phyloP scores from a whole-genome alignment of 2,888 invertebrate genomes.

The Limenitis arthemis region DNA sequence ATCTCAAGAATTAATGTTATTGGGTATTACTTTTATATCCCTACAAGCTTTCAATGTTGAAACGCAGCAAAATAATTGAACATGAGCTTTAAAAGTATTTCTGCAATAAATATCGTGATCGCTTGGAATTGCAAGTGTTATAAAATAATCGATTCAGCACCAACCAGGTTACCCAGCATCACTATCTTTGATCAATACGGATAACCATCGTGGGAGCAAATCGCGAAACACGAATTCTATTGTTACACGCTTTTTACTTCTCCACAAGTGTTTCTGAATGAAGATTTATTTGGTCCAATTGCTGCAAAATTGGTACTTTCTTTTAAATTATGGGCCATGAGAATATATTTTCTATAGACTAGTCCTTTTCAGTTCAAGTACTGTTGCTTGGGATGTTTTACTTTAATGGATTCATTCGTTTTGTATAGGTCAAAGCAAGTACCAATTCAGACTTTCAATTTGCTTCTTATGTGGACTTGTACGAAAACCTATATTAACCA shows the following conservation, averaged over 20 bases:
- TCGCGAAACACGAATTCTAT: conserved; percentile 21
- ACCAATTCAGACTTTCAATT: too few relatives aligned
- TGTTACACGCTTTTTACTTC: conserved; percentile 19
- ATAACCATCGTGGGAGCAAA: conserved; percentile 25
- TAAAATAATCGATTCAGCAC: conserved; percentile 14
- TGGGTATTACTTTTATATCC: too few relatives aligned
- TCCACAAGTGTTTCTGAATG: conserved; percentile 14
- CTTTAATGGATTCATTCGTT: not conserved
- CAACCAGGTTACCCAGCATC: conserved; percentile 8
- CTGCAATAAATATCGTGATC: not conserved
- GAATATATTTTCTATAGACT: conserved; percentile 2
- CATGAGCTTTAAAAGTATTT: not conserved
- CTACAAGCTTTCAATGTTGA: too few relatives aligned
- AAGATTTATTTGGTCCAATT: conserved; percentile 10
- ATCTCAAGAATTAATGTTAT: too few relatives aligned
- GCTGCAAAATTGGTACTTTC: conserved; percentile 13
- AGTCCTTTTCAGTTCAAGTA: not conserved
- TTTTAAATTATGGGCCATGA: conserved; percentile 12
- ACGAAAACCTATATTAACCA: too few relatives aligned
- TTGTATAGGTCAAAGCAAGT: too few relatives aligned
- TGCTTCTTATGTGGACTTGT: too few relatives aligned
- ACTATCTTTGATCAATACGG: conserved; percentile 17
- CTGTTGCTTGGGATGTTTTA: not conserved
- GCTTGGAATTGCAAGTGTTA: conserved; percentile 9
- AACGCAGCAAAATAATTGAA: not conserved